These are phyloP conservation scores for Schlechtendalia chinensis DNA, from an alignment of 1,140 invertebrate species.

Conservation along the genomic window DNA sequence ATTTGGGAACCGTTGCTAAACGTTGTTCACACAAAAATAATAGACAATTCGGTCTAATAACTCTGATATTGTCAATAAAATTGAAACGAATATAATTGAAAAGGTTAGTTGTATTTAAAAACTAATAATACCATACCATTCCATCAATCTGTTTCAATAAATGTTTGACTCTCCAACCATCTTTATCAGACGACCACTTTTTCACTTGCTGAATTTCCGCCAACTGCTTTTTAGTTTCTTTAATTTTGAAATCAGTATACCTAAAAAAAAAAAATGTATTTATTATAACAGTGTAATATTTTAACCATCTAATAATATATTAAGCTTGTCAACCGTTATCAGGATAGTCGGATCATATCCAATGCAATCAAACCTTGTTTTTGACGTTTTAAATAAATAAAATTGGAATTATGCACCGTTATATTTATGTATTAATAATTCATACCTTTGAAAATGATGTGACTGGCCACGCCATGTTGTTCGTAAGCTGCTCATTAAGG, in stretches of 20 bases:
- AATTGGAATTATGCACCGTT: no score
- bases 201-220: slow-evolving; percentile 31
- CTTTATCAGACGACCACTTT: slow-evolving; percentile 23
- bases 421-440: no score
- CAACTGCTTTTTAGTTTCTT: slow-evolving; percentile 44
- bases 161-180: slow-evolving; percentile 20
- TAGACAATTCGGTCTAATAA: no score
- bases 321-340: no score
- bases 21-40: no score
- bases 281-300: background rate
- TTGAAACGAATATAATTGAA: no score
- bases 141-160: slow-evolving; percentile 19
- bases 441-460: slow-evolving; percentile 35
- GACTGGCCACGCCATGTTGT: background rate
- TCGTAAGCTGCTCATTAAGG: background rate
- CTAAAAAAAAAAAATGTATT: background rate
- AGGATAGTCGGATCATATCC: no score
- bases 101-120: no score
- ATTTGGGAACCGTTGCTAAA: no score
- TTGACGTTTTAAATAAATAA: no score
- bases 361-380: no score
- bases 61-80: no score
- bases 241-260: slow-evolving; percentile 35
- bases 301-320: background rate
- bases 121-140: slow-evolving; percentile 15